Conservation (phyloP, 2,113 vertebrate genomes). For the Dromaius novaehollandiae region DNA sequence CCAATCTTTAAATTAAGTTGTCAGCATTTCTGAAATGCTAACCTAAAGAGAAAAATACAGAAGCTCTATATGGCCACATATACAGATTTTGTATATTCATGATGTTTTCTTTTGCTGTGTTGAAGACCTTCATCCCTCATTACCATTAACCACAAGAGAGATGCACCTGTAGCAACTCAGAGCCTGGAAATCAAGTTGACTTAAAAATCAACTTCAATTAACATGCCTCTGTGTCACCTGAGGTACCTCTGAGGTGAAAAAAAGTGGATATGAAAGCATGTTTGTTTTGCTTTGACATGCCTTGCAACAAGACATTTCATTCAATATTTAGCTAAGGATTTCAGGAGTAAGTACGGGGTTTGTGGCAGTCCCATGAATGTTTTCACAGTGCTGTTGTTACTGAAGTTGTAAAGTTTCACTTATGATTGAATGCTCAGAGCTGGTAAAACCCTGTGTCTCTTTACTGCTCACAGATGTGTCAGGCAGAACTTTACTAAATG, state of each 20-base stretch:
- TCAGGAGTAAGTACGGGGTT: conserved; percentile 69
- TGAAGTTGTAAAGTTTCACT: conserved; percentile 69
- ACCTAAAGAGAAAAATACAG: conserved; percentile 28
- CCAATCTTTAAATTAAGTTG: conserved; percentile 26
- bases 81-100: neutral
- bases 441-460: conserved; percentile 63
- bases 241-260: conserved; percentile 33
- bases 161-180: conserved; percentile 67
- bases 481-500: conserved; percentile 64
- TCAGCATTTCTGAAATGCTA: conserved; percentile 2
- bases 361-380: conserved; percentile 70
- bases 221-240: conserved; percentile 15
- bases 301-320: conserved; percentile 69
- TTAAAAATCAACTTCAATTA: conserved; percentile 63
- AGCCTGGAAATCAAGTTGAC: conserved; percentile 43
- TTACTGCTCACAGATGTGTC: conserved; percentile 73
- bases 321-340: conserved; percentile 74
- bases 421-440: conserved; percentile 52
- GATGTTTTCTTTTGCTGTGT: conserved; percentile 45
- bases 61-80: conserved; percentile 1
- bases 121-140: neutral
- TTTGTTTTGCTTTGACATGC: conserved; percentile 73
- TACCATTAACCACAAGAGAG: conserved; percentile 38
- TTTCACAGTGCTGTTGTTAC: conserved; percentile 65
- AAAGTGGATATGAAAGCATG: conserved; percentile 62